Evolutionary conservation across 1,140 invertebrate genomes (phyloP), one percentile per base, ranked within the genome.

Genomic region (Agrypnia vestita): DNA sequence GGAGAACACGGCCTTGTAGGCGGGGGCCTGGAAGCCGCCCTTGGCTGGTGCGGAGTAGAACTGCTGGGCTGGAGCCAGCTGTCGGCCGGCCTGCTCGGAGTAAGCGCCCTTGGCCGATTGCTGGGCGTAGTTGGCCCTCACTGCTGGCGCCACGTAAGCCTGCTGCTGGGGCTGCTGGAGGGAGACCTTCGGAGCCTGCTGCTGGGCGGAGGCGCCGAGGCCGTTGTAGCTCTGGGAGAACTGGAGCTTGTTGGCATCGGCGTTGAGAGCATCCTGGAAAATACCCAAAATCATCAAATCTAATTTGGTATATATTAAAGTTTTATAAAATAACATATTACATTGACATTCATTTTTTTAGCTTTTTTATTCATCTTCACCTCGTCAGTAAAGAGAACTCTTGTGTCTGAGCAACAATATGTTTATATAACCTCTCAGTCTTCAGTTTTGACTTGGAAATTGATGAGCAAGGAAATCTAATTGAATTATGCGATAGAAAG

Each of bases 171-270:
- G 69, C 69, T 43, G 69, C 1, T 53, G 47, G 8, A 51, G 17
- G 9, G 19, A 72, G 7, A 13, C 17, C n/a, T 51, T 53, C 0
- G 49, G 69, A 44, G n/a, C 62, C 13, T 35, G 35, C 25, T 35
- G 25, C 25, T 35, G 13, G 25, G 43, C 21, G 13, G n/a, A 1
- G 35, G 62, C 35, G 13, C 35, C 6, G 62, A 67, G 44, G n/a
- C 62, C 10, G 15, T 67, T 67, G 35, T 15, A 67, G 69, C 51
- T 47, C 17, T 72, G 69, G 49, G 69, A 8, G 49, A 51, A 72
- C 51, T 72, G 47, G 46, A 72, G 17, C 62, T 67, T 35, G 6
- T 35, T 67, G 9, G 55, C 17, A 15, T 67, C 62, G 43, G 62
- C 43, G 43, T 13, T 43, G 35, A 47, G 62, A 17, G 21, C 62